Base-by-base conservation (phyloP, 2,888 invertebrate species). In the Halocaridina rubra region DNA sequence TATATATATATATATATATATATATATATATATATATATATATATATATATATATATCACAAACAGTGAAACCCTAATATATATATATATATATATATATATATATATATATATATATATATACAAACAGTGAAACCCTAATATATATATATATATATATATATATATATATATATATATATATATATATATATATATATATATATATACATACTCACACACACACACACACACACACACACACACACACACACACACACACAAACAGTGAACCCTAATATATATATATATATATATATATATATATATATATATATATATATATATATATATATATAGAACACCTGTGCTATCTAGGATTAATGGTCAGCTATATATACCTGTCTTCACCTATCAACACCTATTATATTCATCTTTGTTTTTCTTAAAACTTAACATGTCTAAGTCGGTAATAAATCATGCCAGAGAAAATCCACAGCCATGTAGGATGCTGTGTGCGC, bases 111-210 rank as follows among this genome's bases (percentile, higher is more conserved):
- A 76, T 76, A 59, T 76, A 29, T 76, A 27, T 76, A 24, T 57
- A 53, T 76, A 19, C 46, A 76, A 57, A 22, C 24, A 29, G 24
- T 16, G 24, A 57, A 24, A 76, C 30, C 46, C 46, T 27, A 24
- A 57, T 76, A 59, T 76, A 29, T 76, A 76, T 76, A 59, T 76
- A 59, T 76, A 59, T 76, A 59, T 76, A 59, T 76, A 59, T 76
- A 59, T 59, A 59, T 76, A 59, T 76, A 76, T 76, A 59, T 76
- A 61, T 76, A 76, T 76, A 76, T 76, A 57, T 76, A 61, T 76
- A 76, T 76, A 61, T 76, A 61, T 76, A 61, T 76, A 76, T 76
- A 76, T 76, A 76, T 76, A 61, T 76, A 76, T 76, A 72, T 69
- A 24, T 33, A 74, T 19, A 74, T 33, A 74, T 46, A 22, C 19